Evolutionary conservation across 1,140 invertebrate genomes (phyloP).

Genomic region (Proales similis): DNA sequence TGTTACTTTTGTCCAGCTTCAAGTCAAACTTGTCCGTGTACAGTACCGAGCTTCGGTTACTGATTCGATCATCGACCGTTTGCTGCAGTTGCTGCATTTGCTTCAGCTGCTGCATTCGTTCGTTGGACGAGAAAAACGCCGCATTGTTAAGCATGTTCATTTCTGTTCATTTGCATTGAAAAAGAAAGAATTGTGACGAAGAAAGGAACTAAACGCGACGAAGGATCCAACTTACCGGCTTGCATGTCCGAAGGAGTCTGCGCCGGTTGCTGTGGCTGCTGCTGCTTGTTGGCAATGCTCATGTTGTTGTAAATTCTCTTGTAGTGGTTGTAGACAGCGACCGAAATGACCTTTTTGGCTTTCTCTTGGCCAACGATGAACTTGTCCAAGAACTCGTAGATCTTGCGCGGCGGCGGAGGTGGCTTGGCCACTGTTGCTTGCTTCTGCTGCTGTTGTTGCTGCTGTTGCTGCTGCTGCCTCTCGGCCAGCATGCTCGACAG

Average conservation of each 20-base stretch:
- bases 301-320: constrained; percentile 92
- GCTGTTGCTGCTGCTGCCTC: constrained; percentile 1
- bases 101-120: constrained; percentile 69
- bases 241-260: constrained; percentile 40
- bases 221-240: constrained; percentile 5
- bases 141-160: too few relatives aligned
- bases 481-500: neutral
- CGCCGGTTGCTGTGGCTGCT: constrained; percentile 38
- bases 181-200: neutral
- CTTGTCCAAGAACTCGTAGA: constrained; percentile 86
- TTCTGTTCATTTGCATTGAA: neutral
- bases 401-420: constrained; percentile 55
- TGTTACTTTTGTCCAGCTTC: constrained; percentile 93
- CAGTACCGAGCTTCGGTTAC: constrained; percentile 63
- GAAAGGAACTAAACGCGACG: constrained; percentile 36
- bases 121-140: constrained; percentile 58
- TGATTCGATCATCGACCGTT: constrained; percentile 41
- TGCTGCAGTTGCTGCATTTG: constrained; percentile 45
- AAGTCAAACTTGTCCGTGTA: constrained; percentile 74
- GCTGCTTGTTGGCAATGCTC: constrained; percentile 53
- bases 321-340: constrained; percentile 98
- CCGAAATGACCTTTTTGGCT: constrained; percentile 95
- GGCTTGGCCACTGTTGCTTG: neutral
- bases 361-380: constrained; percentile 97
- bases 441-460: constrained; percentile 7